Percentiles rank a stretch among this genome's conserved stretches.
These are phyloP conservation scores for Scarus forsteni DNA, from an alignment of 2,797 vertebrate genomes.

Conservation along the genomic window DNA sequence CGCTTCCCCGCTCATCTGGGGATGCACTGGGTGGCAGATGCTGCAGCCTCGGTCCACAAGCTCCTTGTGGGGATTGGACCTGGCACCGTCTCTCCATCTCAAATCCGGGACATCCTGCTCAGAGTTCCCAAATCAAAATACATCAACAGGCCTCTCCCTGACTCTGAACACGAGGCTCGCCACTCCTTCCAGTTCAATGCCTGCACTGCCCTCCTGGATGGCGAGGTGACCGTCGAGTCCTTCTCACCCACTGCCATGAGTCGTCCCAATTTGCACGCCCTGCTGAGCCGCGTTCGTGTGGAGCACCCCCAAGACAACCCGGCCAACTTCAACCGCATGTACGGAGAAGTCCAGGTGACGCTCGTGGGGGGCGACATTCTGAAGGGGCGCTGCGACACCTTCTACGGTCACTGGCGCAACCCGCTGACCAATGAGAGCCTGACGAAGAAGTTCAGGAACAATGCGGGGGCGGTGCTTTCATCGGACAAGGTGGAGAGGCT, in stretches of 20 bases:
- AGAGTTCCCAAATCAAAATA: slow-evolving; percentile 90
- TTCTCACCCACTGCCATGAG: slow-evolving; percentile 80
- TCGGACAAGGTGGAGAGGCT: slow-evolving; percentile 82
- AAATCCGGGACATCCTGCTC: slow-evolving; percentile 85
- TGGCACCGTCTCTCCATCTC: slow-evolving; percentile 72
- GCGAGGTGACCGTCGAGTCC: slow-evolving; percentile 85
- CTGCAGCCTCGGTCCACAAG: slow-evolving; percentile 84
- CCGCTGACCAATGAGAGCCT: slow-evolving; percentile 89
- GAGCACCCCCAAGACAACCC: slow-evolving; percentile 90
- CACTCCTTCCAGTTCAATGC: slow-evolving; percentile 94
- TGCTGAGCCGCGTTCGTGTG: slow-evolving; percentile 86
- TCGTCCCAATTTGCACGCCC: slow-evolving; percentile 81
- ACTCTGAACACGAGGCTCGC: slow-evolving; percentile 90
- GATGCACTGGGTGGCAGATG: slow-evolving; percentile 92
- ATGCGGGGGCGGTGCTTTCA: slow-evolving; percentile 83
- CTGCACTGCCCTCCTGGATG: slow-evolving; percentile 88
- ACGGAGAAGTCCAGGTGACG: slow-evolving; percentile 87
- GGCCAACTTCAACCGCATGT: slow-evolving; percentile 93
- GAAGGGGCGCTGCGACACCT: slow-evolving; percentile 88
- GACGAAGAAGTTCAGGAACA: slow-evolving; percentile 87
- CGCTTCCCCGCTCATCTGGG: slow-evolving; percentile 91
- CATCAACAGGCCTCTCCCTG: slow-evolving; percentile 90
- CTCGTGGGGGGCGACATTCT: slow-evolving; percentile 85
- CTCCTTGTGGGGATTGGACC: slow-evolving; percentile 73
- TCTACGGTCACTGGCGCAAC: slow-evolving; percentile 94